These are phyloP conservation scores for Scomber japonicus DNA, from an alignment of 2,113 vertebrate species.

Conservation along the genomic window DNA sequence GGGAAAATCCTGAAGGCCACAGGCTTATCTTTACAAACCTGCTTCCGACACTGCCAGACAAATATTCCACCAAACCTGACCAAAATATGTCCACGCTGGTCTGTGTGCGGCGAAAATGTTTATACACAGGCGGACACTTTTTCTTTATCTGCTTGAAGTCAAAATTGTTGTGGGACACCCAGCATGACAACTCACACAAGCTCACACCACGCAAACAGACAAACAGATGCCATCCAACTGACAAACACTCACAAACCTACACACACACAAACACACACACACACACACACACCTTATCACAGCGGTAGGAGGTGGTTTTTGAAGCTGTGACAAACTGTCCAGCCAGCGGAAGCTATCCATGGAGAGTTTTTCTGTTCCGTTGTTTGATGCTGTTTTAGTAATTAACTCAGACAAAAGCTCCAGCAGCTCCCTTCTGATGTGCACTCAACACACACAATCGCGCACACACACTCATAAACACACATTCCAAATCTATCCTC, in stretches of 20 bases:
- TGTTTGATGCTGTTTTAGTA: slow-evolving; percentile 71
- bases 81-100: slow-evolving; percentile 4
- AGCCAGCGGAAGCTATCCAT: slow-evolving; percentile 47
- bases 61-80: slow-evolving; percentile 20
- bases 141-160: slow-evolving; percentile 66
- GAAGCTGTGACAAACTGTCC: slow-evolving; percentile 66
- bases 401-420: slow-evolving; percentile 72
- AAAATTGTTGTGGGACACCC: slow-evolving; percentile 59
- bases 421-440: slow-evolving; percentile 55
- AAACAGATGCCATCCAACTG: slow-evolving; percentile 23
- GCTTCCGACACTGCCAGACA: background rate
- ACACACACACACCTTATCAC: slow-evolving; percentile 46
- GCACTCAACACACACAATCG: slow-evolving; percentile 28
- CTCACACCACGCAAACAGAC: slow-evolving; percentile 43
- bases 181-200: slow-evolving; percentile 34
- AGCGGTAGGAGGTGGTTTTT: slow-evolving; percentile 44
- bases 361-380: slow-evolving; percentile 55
- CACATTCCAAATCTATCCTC: slow-evolving; percentile 42
- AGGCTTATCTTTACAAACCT: slow-evolving; percentile 27
- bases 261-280: slow-evolving; percentile 8
- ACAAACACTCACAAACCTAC: slow-evolving; percentile 28
- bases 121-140: slow-evolving; percentile 37
- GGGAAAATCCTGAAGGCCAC: background rate
- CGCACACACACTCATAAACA: slow-evolving; percentile 23
- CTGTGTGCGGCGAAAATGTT: slow-evolving; percentile 23